phyloP scores from a whole-genome alignment of 1,140 invertebrate species.

The Aphidius gifuensis region DNA sequence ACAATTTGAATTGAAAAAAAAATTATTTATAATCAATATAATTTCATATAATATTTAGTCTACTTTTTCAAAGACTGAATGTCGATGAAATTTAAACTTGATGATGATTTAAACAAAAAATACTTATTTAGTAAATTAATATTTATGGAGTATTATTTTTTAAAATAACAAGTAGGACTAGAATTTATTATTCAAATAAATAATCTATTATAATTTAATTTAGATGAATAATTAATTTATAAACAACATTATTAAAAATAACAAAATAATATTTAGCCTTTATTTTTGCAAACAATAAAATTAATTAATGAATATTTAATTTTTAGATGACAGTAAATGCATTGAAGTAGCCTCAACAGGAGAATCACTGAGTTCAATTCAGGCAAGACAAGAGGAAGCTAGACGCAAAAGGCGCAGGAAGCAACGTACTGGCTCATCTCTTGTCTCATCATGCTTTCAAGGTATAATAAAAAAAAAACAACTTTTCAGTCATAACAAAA shows the following conservation, averaged over 20 bases:
- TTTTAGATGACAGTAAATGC: conserved; percentile 43
- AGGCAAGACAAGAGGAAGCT: conserved; percentile 76
- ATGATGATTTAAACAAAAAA: too few species aligned
- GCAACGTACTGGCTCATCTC: conserved; percentile 80
- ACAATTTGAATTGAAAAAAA: too few species aligned
- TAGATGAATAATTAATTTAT: too few species aligned
- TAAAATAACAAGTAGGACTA: too few species aligned
- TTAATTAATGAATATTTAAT: conserved; percentile 3
- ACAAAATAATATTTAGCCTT: background rate
- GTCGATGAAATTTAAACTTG: too few species aligned
- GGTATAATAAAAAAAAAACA: conserved; percentile 52
- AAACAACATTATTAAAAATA: background rate
- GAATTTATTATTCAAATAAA: too few species aligned
- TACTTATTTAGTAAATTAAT: too few species aligned
- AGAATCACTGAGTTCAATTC: conserved; percentile 49
- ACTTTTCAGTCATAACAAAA: background rate
- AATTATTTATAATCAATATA: too few species aligned
- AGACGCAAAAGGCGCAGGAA: conserved; percentile 81
- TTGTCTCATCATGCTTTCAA: conserved; percentile 85
- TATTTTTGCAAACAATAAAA: background rate
- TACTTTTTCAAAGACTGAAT: too few species aligned
- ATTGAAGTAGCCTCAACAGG: conserved; percentile 42
- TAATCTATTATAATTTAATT: too few species aligned
- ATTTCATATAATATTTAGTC: too few species aligned
- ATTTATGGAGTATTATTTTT: too few species aligned